Evolutionary conservation across 2,888 invertebrate species (phyloP).

Genomic region (Cataglyphis cursor): DNA sequence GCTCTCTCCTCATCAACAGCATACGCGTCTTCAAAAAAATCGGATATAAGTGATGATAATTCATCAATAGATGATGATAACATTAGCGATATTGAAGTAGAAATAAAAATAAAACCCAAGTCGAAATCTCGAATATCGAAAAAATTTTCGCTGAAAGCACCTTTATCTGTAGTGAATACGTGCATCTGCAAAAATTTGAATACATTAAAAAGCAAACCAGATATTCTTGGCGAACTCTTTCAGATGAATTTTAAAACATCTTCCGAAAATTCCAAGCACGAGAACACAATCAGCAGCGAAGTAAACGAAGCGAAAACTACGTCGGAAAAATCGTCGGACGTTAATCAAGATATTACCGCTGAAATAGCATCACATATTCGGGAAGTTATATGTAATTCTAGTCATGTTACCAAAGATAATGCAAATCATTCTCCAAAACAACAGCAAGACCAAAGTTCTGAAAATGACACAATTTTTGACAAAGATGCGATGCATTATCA

Average conservation of each 20-base stretch:
- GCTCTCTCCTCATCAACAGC: neutral
- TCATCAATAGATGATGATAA: neutral
- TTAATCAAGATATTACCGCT: neutral
- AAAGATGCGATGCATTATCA: neutral
- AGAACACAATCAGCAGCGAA: neutral
- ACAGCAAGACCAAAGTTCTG: neutral
- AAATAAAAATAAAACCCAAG: slow-evolving; percentile 34
- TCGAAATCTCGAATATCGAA: neutral
- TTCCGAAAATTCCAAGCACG: neutral
- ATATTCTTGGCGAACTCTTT: neutral
- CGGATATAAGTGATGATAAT: neutral
- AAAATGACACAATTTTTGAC: neutral
- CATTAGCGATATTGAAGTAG: slow-evolving; percentile 3
- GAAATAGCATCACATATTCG: neutral
- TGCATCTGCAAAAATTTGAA: neutral
- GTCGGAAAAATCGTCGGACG: neutral
- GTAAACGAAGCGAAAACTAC: neutral
- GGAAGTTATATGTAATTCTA: neutral
- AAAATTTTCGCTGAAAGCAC: slow-evolving; percentile 10
- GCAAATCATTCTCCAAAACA: neutral
- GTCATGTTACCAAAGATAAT: neutral
- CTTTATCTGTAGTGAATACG: neutral
- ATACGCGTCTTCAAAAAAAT: neutral
- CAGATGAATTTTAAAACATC: neutral
- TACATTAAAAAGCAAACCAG: neutral